These are phyloP conservation scores for Hemiprocne comata DNA, from an alignment of 2,113 vertebrate species.

Conservation along the genomic window DNA sequence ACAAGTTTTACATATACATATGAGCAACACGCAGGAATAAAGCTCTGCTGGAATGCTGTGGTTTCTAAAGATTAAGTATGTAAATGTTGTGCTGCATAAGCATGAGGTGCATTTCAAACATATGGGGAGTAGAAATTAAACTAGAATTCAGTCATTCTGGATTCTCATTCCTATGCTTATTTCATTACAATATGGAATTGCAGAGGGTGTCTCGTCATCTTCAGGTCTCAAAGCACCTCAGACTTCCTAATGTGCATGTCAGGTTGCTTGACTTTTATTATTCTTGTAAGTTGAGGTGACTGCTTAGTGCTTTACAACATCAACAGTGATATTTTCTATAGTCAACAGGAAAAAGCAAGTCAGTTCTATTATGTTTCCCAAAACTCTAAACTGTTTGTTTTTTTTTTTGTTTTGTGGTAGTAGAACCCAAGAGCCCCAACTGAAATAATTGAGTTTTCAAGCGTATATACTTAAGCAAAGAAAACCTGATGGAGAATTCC, in stretches of 20 bases:
- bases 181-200: slow-evolving; percentile 13
- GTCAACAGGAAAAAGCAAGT: not conserved
- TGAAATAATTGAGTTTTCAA: not conserved
- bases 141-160: slow-evolving; percentile 32
- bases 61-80: slow-evolving; percentile 49
- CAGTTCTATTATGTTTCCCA: not conserved
- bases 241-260: not conserved
- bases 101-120: slow-evolving; percentile 42
- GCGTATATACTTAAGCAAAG: not conserved
- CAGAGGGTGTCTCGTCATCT: not conserved
- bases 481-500: not conserved
- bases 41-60: slow-evolving; percentile 14
- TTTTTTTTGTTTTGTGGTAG: not conserved
- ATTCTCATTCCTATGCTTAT: slow-evolving; percentile 24
- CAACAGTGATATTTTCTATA: not conserved
- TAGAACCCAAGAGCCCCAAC: not conserved
- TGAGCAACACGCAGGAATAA: not conserved
- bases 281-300: not conserved
- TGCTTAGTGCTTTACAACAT: not conserved
- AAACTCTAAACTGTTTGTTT: not conserved
- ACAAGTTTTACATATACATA: slow-evolving; percentile 18
- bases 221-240: not conserved
- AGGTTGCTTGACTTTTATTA: not conserved
- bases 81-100: slow-evolving; percentile 61
- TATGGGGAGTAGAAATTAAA: slow-evolving; percentile 27